These are phyloP conservation scores for Ochropleura leucogaster DNA, from an alignment of 2,888 invertebrate species.

Conservation along the genomic window DNA sequence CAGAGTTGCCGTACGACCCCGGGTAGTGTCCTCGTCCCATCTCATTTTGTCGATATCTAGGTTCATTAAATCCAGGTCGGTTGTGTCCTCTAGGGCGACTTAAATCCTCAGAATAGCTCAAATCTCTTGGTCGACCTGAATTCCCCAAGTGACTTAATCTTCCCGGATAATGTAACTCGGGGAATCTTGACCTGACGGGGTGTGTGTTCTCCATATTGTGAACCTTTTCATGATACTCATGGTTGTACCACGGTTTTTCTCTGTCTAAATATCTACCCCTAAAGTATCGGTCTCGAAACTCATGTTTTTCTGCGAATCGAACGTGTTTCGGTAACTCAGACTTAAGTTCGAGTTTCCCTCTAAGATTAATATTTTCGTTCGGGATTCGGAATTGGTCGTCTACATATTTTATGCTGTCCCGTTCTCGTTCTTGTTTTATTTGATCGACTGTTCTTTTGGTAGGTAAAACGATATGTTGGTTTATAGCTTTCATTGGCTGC, in stretches of 20 bases:
- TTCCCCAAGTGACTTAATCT: slow-evolving; percentile 23
- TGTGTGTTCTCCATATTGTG: slow-evolving; percentile 8
- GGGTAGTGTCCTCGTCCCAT: slow-evolving; percentile 2
- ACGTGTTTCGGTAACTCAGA: slow-evolving; percentile 39
- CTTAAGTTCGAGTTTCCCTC: slow-evolving; percentile 18
- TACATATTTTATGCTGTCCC: slow-evolving; percentile 32
- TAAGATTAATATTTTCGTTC: slow-evolving; percentile 19
- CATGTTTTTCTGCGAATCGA: slow-evolving; percentile 26
- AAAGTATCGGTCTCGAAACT: slow-evolving; percentile 25
- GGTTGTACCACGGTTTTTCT: slow-evolving; percentile 32
- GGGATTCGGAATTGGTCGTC: slow-evolving; percentile 27
- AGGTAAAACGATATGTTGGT: slow-evolving; percentile 79
- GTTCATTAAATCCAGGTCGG: slow-evolving; percentile 14
- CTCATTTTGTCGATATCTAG: slow-evolving; percentile 2
- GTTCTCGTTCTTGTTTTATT: slow-evolving; percentile 31
- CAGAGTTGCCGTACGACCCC: slow-evolving; percentile 20
- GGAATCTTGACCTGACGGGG: slow-evolving; percentile 12
- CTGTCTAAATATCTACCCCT: slow-evolving; percentile 17
- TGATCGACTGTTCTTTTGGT: slow-evolving; percentile 60
- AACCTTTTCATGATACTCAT: slow-evolving; percentile 24
- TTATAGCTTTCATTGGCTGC: slow-evolving; percentile 72
- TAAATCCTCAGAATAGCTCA: slow-evolving; percentile 12
- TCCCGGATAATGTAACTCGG: slow-evolving; percentile 30
- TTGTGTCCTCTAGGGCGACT: slow-evolving; percentile 11
- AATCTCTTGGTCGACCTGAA: slow-evolving; percentile 17